These are phyloP conservation scores for Scaptomyza flava DNA, from an alignment of 2,888 invertebrate species.

Conservation along the genomic window DNA sequence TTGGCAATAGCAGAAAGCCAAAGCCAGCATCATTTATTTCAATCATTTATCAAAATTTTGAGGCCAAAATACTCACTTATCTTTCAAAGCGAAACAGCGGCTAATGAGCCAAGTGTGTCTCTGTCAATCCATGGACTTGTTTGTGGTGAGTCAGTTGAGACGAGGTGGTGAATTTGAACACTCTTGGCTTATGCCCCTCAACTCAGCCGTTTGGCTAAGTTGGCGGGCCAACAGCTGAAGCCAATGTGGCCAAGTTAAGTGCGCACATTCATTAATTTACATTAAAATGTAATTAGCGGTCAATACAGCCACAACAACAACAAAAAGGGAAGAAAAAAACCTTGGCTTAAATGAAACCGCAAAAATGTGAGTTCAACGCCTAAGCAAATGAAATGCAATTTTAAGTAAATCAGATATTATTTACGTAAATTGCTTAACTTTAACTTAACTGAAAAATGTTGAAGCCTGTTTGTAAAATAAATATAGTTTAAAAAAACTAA, in stretches of 20 bases:
- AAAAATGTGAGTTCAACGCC: conserved; percentile 49
- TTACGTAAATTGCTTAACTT: conserved; percentile 7
- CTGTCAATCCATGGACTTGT: conserved; percentile 46
- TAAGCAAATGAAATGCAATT: conserved; percentile 61
- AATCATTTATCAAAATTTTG: conserved; percentile 73
- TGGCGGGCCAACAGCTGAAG: conserved; percentile 56
- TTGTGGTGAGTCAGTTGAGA: conserved; percentile 60
- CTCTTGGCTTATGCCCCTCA: neutral
- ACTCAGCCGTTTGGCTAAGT: conserved; percentile 43
- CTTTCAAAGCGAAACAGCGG: conserved; percentile 50
- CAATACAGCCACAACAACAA: conserved; percentile 39
- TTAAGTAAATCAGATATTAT: conserved; percentile 40
- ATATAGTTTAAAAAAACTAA: too few species aligned
- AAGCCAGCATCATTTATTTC: conserved; percentile 58
- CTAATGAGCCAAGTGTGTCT: conserved; percentile 72
- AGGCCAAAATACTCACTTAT: conserved; percentile 26
- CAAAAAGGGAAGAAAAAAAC: conserved; percentile 3
- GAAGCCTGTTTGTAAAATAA: too few species aligned
- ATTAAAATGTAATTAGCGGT: conserved; percentile 82
- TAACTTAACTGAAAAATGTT: too few species aligned
- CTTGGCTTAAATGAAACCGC: conserved; percentile 48
- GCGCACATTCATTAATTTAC: conserved; percentile 80
- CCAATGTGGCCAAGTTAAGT: conserved; percentile 70
- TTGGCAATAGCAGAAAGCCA: conserved; percentile 29
- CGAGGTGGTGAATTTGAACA: conserved; percentile 29